Evolutionary conservation across 2,113 vertebrate species (phyloP).

Genomic region (Halcyon senegalensis): DNA sequence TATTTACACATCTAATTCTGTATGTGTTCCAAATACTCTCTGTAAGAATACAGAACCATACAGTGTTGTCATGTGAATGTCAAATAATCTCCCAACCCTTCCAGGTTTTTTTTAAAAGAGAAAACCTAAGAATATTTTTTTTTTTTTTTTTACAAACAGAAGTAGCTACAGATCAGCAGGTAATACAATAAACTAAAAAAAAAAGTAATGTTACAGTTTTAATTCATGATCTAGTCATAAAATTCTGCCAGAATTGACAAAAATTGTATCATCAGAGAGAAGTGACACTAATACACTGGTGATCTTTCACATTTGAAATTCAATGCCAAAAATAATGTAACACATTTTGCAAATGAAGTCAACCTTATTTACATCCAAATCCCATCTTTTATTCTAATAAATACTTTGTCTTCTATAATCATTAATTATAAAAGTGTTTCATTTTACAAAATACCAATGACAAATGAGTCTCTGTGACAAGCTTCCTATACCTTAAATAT

Average conservation of each 20-base stretch:
- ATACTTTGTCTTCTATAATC: not conserved
- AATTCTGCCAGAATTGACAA: not conserved
- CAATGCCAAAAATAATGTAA: not conserved
- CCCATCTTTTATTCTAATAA: not conserved
- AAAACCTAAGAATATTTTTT: not conserved
- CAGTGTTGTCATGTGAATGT: not conserved
- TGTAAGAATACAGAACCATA: not conserved
- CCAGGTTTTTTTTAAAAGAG: not conserved
- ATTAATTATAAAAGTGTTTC: not conserved
- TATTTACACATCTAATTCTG: not conserved
- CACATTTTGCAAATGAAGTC: not conserved
- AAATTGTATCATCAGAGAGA: not conserved
- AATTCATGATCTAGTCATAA: not conserved
- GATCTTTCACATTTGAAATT: not conserved
- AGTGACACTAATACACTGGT: not conserved
- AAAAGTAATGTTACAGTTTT: not conserved
- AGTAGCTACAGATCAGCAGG: not conserved
- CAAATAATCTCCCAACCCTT: not conserved
- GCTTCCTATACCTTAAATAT: not conserved
- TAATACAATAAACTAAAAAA: not conserved
- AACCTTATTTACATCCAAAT: not conserved
- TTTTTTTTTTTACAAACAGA: not conserved
- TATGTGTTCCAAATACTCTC: not conserved
- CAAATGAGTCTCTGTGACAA: not conserved
- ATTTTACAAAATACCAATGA: not conserved